Percentiles rank a stretch among this genome's conserved stretches.
Conservation (phyloP, 2,797 vertebrate species). For the Muraenolepis orangiensis region DNA sequence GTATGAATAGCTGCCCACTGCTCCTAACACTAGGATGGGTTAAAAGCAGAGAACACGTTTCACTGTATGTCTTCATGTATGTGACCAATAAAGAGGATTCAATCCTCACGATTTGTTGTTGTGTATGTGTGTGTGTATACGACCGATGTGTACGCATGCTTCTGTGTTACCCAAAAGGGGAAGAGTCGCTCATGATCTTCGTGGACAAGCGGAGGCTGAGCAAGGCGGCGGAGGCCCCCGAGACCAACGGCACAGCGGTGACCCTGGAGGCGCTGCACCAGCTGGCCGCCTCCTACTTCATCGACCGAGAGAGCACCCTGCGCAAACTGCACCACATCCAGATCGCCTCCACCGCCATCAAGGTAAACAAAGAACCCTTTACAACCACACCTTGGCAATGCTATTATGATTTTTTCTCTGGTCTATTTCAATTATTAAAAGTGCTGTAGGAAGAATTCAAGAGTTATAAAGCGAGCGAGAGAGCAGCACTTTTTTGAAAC, state of each 20-base stretch:
- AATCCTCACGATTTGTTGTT: too few relatives aligned
- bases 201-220: constrained; percentile 97
- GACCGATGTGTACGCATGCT: too few relatives aligned
- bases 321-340: constrained; percentile 81
- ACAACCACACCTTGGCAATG: background rate
- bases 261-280: constrained; percentile 78
- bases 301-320: constrained; percentile 81
- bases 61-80: background rate
- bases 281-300: constrained; percentile 81
- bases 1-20: too few relatives aligned
- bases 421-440: too few relatives aligned
- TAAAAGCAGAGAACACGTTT: too few relatives aligned
- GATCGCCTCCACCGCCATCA: constrained; percentile 82
- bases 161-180: constrained; percentile 72
- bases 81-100: too few relatives aligned
- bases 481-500: too few relatives aligned
- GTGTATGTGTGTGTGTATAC: too few relatives aligned
- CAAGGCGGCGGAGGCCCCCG: constrained; percentile 79
- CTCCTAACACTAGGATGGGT: too few relatives aligned
- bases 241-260: constrained; percentile 82
- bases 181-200: constrained; percentile 97
- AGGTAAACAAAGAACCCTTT: constrained; percentile 55
- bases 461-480: background rate
- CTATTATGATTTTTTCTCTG: too few relatives aligned
- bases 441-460: background rate